Evolutionary conservation across 2,113 vertebrate species (phyloP), one percentile per base, ranked within the genome.

Genomic region (Anoura caudifer): DNA sequence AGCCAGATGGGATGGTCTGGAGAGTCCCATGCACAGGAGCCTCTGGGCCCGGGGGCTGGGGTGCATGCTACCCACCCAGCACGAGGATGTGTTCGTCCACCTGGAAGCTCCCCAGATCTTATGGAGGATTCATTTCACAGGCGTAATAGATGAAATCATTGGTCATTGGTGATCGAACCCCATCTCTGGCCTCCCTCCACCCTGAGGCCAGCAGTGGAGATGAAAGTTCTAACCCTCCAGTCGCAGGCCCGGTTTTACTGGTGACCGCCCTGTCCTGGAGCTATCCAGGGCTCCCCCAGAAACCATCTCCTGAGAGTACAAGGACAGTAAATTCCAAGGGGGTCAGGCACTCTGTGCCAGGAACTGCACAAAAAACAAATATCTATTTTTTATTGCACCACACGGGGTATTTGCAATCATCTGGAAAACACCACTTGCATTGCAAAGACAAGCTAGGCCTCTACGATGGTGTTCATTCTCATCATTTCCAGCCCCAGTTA

Each of bases 261-360:
- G 22, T 33, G 43, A 47, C 54, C 54, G 54, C 15, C 56, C 19
- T 47, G 15, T 65, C 54, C 75, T 95, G 54, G 73, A 81, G 52
- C 43, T 85, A 19, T 8, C 45, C 17, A 50, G 3, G 22, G 73
- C 43, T 52, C 43, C 56, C 75, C 15, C 36, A 36, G 36, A 84
- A 65, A 19, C n/a, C 65, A 52, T 12, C 19, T 84, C 54, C 81
- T 50, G 31, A 85, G 33, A 61, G 38, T 5, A 76, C 8, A 69
- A 50, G 69, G 33, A 67, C 43, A 73, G 54, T 82, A 87, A 87
- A 92, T 59, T 59, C 24, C 80, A 90, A 95, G 47, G 56, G 50
- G 61, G 50, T 93, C 67, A 84, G 80, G 61, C 41, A 6, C 38
- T 95, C 41, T 93, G n/a, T 84, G 70, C 54, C 54, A 65, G 50